A percentile compares a stretch with the other conserved stretches of the same genome.
Conservation (phyloP, 1,140 invertebrate genomes). For the Aradophagus sp. region DNA sequence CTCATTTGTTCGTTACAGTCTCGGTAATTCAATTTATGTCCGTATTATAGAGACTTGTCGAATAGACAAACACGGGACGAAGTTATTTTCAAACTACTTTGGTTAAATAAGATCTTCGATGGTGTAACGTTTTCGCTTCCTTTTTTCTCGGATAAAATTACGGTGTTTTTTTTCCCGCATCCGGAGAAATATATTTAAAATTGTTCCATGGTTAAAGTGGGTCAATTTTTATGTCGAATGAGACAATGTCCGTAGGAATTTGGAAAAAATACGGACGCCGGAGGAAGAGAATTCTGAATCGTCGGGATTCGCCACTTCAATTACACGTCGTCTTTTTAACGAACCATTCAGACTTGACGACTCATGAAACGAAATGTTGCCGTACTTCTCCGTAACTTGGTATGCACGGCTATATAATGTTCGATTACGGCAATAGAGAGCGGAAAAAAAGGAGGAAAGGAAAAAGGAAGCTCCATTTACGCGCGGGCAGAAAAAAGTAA, state of each 20-base stretch:
- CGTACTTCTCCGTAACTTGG: slow-evolving; percentile 39
- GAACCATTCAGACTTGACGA: slow-evolving; percentile 32
- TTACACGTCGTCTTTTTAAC: slow-evolving; percentile 44
- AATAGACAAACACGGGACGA: too few species aligned
- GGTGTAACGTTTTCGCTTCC: too few species aligned
- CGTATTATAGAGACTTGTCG: too few species aligned
- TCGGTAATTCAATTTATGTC: too few species aligned
- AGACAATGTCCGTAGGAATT: slow-evolving; percentile 22
- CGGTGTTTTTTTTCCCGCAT: too few species aligned
- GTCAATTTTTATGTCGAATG: slow-evolving; percentile 12
- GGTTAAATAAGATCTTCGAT: too few species aligned
- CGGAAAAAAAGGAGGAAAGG: slow-evolving; percentile 1
- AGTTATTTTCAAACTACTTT: too few species aligned
- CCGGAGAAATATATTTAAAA: too few species aligned
- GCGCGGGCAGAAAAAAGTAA: slow-evolving; percentile 6
- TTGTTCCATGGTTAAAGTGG: too few species aligned
- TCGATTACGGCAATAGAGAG: slow-evolving; percentile 19
- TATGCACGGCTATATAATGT: slow-evolving; percentile 62
- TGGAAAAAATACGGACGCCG: slow-evolving; percentile 19
- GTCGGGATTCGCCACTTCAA: slow-evolving; percentile 28
- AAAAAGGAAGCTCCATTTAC: neutral
- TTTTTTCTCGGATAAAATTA: too few species aligned
- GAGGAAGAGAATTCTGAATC: too few species aligned
- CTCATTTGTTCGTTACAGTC: too few species aligned
- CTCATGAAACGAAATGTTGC: slow-evolving; percentile 25